Base-by-base conservation (phyloP, 1,140 invertebrate species). In the Aphidius gifuensis region DNA sequence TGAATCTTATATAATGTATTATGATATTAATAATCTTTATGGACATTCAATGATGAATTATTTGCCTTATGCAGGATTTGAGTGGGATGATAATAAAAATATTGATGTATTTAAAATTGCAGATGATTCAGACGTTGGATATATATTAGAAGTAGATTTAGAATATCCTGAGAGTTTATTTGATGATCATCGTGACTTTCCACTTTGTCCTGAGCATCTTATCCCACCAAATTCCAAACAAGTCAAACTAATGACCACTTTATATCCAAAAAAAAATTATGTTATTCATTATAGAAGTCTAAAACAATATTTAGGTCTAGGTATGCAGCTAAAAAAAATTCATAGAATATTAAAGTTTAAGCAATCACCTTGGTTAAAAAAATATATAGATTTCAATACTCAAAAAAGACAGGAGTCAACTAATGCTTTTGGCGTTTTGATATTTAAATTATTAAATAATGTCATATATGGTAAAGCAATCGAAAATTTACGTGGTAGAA, bases 91-190 rank as follows among this genome's bases (percentile, higher is more conserved):
- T 23, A 68, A 67, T 65, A n/a, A 53, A 8, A 9, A 53, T 53
- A 8, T 46, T 44, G 40, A 58, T 39, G 44, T 70, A 51, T 51
- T 64, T 49, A 69, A 68, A 64, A 67, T 79, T 42, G 40, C 69
- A 11, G 67, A 80, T 64, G 71, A 81, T 74, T 68, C 72, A 60
- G n/a, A 68, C 11, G 64, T 64, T 57, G 84, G 85, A 6, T 86
- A 81, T 65, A 82, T 86, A 58, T 68, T 87, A 44, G 84, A 87
- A 51, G 64, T 66, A 1, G 65, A 67, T 55, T 53, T 64, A 16
- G 50, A 64, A 38, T 64, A 67, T 60, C 72, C 74, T 11, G 60
- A 64, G 47, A 48, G 65, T 8, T 44, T 77, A 6, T 68, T 74
- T 57, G 61, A 72, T 47, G 3, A 9, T 21, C 76, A 82, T 66